phyloP scores from a whole-genome alignment of 2,113 vertebrate species.

The Sciurus niger region DNA sequence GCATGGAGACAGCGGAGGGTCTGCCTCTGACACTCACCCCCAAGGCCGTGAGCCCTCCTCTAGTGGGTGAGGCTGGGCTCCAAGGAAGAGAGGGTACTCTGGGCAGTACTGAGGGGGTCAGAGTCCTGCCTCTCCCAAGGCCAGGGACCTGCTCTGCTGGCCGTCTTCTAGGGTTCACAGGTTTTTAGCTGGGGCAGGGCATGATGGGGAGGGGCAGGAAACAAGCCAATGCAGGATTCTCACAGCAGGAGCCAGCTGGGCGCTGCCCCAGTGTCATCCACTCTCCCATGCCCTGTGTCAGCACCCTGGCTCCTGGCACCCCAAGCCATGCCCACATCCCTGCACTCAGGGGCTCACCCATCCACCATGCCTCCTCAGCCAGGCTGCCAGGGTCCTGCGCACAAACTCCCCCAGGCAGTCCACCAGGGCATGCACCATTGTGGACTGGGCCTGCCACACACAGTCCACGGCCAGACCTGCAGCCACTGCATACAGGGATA shows the following conservation, averaged over 20 bases:
- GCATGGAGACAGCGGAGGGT: accelerated
- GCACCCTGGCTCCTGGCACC: not conserved
- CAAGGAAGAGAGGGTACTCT: not conserved
- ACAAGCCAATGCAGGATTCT: too few relatives aligned
- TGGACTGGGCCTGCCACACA: constrained; percentile 94
- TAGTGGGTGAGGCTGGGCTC: not conserved
- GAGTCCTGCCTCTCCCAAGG: not conserved
- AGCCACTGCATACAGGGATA: constrained; percentile 95
- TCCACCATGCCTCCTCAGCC: constrained; percentile 95
- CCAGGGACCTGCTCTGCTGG: not conserved
- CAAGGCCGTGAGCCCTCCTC: not conserved
- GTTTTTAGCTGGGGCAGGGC: not conserved
- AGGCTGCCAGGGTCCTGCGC: constrained; percentile 93
- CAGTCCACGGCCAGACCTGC: constrained; percentile 96
- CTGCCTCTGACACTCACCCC: too few relatives aligned
- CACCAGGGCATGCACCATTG: constrained; percentile 95
- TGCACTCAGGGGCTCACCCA: constrained; percentile 91
- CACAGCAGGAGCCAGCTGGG: too few relatives aligned
- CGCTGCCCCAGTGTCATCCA: not conserved
- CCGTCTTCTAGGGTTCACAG: too few relatives aligned
- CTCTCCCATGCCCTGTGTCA: not conserved
- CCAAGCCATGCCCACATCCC: too few relatives aligned
- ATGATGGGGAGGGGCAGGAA: too few relatives aligned
- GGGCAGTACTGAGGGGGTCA: not conserved
- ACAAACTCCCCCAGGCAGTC: constrained; percentile 99